phyloP scores from a whole-genome alignment of 2,888 invertebrate species.

The Drosophila demipolita region DNA sequence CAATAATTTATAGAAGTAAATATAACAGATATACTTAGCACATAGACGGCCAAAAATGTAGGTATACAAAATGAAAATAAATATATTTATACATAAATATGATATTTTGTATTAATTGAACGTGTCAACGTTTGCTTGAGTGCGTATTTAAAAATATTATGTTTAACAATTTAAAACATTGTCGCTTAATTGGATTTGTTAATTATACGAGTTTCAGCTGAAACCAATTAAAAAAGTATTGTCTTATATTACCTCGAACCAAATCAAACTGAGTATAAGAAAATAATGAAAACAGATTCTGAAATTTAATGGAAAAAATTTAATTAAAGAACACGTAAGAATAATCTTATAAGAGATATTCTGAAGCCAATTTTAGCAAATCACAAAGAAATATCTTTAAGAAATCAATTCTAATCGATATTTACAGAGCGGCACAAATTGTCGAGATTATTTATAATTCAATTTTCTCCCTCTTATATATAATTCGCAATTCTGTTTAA shows the following conservation, averaged over 20 bases:
- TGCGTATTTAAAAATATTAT: background rate
- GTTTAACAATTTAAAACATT: background rate
- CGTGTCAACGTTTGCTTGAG: background rate
- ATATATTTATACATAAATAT: background rate
- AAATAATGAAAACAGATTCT: background rate
- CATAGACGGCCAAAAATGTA: background rate
- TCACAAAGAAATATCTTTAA: background rate
- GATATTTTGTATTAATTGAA: background rate
- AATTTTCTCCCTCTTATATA: too few species aligned
- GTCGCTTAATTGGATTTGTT: slow-evolving; percentile 1
- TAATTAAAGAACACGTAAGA: background rate
- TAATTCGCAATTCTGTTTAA: background rate
- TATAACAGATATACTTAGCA: background rate
- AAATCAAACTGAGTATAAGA: background rate
- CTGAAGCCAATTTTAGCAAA: background rate
- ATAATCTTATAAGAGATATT: background rate
- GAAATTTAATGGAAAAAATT: background rate
- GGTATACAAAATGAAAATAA: background rate
- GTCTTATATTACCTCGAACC: background rate
- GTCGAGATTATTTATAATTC: background rate
- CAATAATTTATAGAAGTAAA: slow-evolving; percentile 1
- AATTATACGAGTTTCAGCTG: background rate
- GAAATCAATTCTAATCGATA: background rate
- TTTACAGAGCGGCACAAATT: background rate
- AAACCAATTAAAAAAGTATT: background rate